These are phyloP conservation scores for Masticophis lateralis DNA, from an alignment of 2,797 vertebrate species.

Conservation along the genomic window DNA sequence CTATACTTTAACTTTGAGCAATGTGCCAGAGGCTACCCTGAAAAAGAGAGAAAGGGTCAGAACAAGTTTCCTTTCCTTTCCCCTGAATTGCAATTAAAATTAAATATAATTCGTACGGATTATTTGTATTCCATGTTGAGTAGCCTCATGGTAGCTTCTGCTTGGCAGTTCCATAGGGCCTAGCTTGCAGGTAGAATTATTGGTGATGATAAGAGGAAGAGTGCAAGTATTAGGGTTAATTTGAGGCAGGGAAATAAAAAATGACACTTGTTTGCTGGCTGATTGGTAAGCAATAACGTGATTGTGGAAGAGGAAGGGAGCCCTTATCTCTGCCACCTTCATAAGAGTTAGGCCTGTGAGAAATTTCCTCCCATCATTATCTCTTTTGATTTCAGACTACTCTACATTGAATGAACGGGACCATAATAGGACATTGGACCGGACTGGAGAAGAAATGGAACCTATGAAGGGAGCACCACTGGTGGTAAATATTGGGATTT, in stretches of 20 bases:
- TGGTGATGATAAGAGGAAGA: background rate
- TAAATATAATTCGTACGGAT: background rate
- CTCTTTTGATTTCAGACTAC: conserved; percentile 71
- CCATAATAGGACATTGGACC: conserved; percentile 87
- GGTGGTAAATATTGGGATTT: conserved; percentile 70
- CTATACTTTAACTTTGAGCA: background rate
- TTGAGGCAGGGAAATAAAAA: background rate
- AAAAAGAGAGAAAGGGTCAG: background rate
- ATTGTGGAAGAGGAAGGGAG: background rate
- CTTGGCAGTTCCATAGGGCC: background rate
- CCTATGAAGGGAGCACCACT: conserved; percentile 74
- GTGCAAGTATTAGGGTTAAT: background rate
- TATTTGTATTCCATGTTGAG: background rate
- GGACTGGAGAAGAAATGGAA: conserved; percentile 85
- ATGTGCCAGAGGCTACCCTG: background rate
- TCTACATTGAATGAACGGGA: conserved; percentile 90
- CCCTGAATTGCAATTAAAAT: background rate
- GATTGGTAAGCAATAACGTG: background rate
- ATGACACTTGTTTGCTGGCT: background rate
- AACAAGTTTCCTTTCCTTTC: background rate
- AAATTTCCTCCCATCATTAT: background rate
- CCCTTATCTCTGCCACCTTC: background rate
- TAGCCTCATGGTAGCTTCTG: background rate
- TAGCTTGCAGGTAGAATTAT: background rate
- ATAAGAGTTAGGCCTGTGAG: no score